Evolutionary conservation across 2,888 invertebrate genomes (phyloP), one percentile per base, ranked within the genome.

Genomic region (Mechanitis messenoides): DNA sequence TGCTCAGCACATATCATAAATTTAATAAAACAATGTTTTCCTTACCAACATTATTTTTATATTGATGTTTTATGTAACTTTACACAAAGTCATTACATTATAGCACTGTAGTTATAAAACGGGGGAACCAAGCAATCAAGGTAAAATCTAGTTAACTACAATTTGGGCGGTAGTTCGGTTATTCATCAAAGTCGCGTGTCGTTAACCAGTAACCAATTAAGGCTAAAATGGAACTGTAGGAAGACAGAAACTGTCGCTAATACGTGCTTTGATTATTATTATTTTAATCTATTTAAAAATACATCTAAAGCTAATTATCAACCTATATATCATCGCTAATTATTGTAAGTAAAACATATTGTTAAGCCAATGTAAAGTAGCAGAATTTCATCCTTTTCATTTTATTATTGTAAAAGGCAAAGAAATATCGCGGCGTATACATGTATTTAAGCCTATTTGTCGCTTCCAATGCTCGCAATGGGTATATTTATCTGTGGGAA

Each of bases 401-500:
- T 42, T 42, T 9, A 42, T 42, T 42, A 42, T 11, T 42, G 9
- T 42, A 42, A 9, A 42, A 42, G 42, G 11, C 42, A 42, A 7
- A 9, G 11, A 42, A 42, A 42, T 42, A 35, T 35, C 35, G 42
- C 3, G 38, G 46, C 45, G 45, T 53, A n/a, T 33, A 6, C 53
- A 59, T 38, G 47, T 54, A 46, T 60, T 45, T 65, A 63, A 65
- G 63, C 61, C 61, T 62, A 62, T 67, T 64, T 61, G 59, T 66
- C 58, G 61, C 60, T 61, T 62, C 59, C 61, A 63, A 33, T 33
- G 12, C 28, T 45, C 45, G 55, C 54, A 50, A 66, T 64, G 57
- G 61, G 60, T 61, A 60, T 64, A 68, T 68, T 70, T 68, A 65
- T 66, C 57, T 58, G 62, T 60, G 60, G 66, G 65, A 73, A 74